A percentile compares a stretch with the other conserved stretches of the same genome.
phyloP scores from a whole-genome alignment of 2,113 vertebrate species.

The Malurus melanocephalus region DNA sequence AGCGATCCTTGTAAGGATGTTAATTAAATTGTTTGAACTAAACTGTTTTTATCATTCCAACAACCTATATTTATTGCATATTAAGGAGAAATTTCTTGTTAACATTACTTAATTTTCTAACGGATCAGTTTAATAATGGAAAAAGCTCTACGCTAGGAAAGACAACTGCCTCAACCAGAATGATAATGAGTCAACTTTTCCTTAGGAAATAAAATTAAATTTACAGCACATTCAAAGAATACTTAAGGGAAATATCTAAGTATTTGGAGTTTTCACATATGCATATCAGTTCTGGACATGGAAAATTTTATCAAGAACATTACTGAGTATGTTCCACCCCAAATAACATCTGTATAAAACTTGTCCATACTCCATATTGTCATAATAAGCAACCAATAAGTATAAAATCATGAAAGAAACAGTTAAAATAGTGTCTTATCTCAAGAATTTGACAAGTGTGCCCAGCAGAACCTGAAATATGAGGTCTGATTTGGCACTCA shows the following conservation, averaged over 20 bases:
- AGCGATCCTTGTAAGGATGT: conserved; percentile 58
- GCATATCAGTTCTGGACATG: background rate
- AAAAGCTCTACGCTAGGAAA: background rate
- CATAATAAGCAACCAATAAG: background rate
- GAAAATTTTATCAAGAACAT: background rate
- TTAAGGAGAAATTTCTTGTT: conserved; percentile 64
- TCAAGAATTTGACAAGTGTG: background rate
- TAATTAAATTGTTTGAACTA: conserved; percentile 76
- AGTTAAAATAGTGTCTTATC: background rate
- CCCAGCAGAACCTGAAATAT: background rate
- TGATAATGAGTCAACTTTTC: background rate
- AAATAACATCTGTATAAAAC: background rate
- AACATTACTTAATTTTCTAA: conserved; percentile 61
- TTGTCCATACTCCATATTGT: background rate
- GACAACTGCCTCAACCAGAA: conserved; percentile 16
- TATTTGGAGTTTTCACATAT: background rate
- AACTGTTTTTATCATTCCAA: conserved; percentile 67
- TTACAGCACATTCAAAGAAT: background rate
- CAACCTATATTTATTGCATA: conserved; percentile 62
- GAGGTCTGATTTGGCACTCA: background rate
- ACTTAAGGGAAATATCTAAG: background rate
- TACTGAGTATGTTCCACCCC: background rate
- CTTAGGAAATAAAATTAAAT: background rate
- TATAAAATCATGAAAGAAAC: background rate
- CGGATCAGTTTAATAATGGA: conserved; percentile 41